Percentiles rank a stretch among this genome's conserved stretches.
Evolutionary conservation across 2,888 invertebrate species (phyloP).

Genomic region (Drosophila peninsularis): DNA sequence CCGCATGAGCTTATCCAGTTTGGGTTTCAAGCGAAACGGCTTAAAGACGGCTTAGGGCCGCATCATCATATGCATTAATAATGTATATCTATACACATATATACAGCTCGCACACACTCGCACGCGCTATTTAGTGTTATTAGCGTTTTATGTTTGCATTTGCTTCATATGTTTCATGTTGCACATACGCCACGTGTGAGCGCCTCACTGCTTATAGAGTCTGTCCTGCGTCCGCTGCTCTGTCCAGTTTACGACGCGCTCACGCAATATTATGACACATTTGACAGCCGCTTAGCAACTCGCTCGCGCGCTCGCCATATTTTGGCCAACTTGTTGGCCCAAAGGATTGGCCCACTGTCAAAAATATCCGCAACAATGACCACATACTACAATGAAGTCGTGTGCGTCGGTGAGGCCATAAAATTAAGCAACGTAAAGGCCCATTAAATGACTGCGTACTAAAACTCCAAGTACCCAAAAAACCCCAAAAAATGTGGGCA

Average conservation of each 20-base stretch:
- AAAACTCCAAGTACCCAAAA: constrained; percentile 26
- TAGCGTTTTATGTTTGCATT: constrained; percentile 56
- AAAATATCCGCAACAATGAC: constrained; percentile 33
- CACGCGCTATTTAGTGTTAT: constrained; percentile 49
- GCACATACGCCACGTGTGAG: constrained; percentile 51
- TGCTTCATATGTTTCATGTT: constrained; percentile 24
- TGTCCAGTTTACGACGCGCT: constrained; percentile 26
- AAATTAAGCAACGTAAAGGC: constrained; percentile 48
- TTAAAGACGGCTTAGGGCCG: neutral
- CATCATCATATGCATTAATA: constrained; percentile 7
- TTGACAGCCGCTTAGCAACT: constrained; percentile 15
- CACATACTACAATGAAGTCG: constrained; percentile 22
- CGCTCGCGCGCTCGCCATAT: constrained; percentile 4
- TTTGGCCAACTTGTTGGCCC: constrained; percentile 19
- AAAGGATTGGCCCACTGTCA: constrained; percentile 8
- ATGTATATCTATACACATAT: constrained; percentile 10
- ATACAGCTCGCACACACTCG: neutral
- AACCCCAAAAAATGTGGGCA: constrained; percentile 1
- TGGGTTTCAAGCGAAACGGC: constrained; percentile 4
- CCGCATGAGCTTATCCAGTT: constrained; percentile 37
- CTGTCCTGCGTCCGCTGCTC: neutral
- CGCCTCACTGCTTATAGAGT: neutral
- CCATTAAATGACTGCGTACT: constrained; percentile 31
- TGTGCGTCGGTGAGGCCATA: constrained; percentile 27
- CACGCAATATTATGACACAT: constrained; percentile 33